Evolutionary conservation across 2,888 invertebrate species (phyloP).

Genomic region (Tipula vernalis): DNA sequence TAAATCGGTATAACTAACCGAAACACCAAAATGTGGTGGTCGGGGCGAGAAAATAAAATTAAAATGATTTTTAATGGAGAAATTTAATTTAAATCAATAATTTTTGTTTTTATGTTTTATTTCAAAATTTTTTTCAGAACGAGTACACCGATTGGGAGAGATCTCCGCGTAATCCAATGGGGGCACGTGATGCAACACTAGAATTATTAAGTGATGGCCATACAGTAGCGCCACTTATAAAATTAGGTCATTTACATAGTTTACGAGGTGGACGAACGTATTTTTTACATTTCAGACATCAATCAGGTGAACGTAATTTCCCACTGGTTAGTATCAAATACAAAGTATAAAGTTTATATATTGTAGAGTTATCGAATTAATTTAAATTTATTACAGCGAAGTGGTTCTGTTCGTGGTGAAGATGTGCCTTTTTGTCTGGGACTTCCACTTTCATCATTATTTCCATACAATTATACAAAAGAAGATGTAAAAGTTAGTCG

Average conservation of each 20-base stretch:
- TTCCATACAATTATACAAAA: constrained; percentile 65
- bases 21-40: not conserved
- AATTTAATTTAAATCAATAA: not conserved
- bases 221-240: constrained; percentile 71
- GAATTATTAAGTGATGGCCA: constrained; percentile 87
- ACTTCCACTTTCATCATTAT: constrained; percentile 54
- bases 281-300: constrained; percentile 80
- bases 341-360: not conserved
- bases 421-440: constrained; percentile 78
- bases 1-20: too few relatives aligned
- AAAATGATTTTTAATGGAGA: not conserved
- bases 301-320: constrained; percentile 68
- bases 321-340: constrained; percentile 45
- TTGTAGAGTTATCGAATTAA: too few relatives aligned
- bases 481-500: constrained; percentile 66
- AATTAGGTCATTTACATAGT: constrained; percentile 69
- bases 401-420: constrained; percentile 74
- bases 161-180: constrained; percentile 72
- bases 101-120: not conserved
- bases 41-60: not conserved
- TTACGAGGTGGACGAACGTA: constrained; percentile 67
- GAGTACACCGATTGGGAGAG: constrained; percentile 96
- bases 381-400: constrained; percentile 40
- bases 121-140: constrained; percentile 42
- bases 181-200: constrained; percentile 72